These are phyloP conservation scores for Colinus virginianus DNA, from an alignment of 2,113 vertebrate genomes.

Conservation along the genomic window DNA sequence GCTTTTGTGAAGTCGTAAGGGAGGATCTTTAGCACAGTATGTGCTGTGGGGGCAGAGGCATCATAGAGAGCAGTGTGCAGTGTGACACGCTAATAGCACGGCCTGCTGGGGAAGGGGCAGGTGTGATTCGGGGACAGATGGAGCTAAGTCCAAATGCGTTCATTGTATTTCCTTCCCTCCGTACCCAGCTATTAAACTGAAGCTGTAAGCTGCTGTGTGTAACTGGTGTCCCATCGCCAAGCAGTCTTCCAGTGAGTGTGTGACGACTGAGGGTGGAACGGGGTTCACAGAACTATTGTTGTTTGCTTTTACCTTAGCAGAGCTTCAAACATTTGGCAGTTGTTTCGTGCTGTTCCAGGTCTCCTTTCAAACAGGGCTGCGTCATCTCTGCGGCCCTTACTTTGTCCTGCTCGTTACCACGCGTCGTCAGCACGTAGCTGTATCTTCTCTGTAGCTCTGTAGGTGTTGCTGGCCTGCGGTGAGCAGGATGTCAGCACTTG, in stretches of 20 bases:
- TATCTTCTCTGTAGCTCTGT: not conserved
- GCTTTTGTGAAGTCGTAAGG: not conserved
- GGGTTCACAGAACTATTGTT: not conserved
- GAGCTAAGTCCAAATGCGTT: not conserved
- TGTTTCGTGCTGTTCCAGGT: not conserved
- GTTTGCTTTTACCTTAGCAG: not conserved
- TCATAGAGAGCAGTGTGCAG: not conserved
- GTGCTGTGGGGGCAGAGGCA: not conserved
- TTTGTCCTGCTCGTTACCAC: not conserved
- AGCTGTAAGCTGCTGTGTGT: not conserved
- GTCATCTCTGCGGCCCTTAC: not conserved
- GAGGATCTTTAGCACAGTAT: not conserved
- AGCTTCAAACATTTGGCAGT: not conserved
- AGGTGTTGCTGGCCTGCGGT: not conserved
- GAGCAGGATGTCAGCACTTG: not conserved
- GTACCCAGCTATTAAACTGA: not conserved
- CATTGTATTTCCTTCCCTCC: not conserved
- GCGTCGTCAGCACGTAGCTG: not conserved
- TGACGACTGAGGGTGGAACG: not conserved
- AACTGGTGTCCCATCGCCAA: not conserved
- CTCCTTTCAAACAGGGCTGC: not conserved
- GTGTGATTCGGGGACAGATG: not conserved
- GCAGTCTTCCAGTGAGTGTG: constrained; percentile 25
- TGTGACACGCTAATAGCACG: not conserved
- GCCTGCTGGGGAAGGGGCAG: not conserved